Conservation (phyloP, 1,140 invertebrate genomes). For the Dendroctonus valens region DNA sequence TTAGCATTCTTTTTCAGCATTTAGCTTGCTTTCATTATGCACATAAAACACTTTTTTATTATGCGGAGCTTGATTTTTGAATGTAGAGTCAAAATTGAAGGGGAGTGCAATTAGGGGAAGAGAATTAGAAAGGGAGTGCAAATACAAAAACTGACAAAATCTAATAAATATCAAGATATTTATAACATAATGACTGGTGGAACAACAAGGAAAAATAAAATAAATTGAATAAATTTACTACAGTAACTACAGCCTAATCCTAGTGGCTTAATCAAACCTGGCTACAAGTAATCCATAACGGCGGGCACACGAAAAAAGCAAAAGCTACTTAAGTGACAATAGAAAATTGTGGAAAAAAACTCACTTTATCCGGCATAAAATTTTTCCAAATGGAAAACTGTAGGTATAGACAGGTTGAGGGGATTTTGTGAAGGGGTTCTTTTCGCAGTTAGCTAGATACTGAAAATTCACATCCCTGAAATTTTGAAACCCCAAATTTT, state of each 20-base stretch:
- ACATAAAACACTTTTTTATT: no score
- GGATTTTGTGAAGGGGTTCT: conserved; percentile 48
- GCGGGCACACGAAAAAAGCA: neutral
- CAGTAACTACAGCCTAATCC: neutral
- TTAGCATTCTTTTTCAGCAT: no score
- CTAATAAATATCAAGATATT: no score
- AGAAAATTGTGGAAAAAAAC: conserved; percentile 17
- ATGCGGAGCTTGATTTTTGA: no score
- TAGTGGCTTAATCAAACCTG: neutral
- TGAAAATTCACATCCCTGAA: conserved; percentile 47
- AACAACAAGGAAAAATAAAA: no score
- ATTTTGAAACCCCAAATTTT: conserved; percentile 37
- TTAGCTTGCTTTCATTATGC: no score
- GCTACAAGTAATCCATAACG: conserved; percentile 1
- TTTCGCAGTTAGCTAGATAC: conserved; percentile 51
- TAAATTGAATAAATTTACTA: no score
- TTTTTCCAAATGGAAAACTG: conserved; percentile 42
- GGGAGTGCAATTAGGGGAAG: no score
- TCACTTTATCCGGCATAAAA: conserved; percentile 35
- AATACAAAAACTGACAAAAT: no score
- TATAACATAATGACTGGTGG: no score
- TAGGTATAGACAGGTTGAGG: conserved; percentile 51
- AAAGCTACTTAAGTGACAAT: neutral
- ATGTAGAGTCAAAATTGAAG: no score
- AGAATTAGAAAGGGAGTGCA: no score